Percentiles rank a stretch among this genome's conserved stretches.
phyloP scores from a whole-genome alignment of 2,888 invertebrate genomes.

The Tipula helvola region DNA sequence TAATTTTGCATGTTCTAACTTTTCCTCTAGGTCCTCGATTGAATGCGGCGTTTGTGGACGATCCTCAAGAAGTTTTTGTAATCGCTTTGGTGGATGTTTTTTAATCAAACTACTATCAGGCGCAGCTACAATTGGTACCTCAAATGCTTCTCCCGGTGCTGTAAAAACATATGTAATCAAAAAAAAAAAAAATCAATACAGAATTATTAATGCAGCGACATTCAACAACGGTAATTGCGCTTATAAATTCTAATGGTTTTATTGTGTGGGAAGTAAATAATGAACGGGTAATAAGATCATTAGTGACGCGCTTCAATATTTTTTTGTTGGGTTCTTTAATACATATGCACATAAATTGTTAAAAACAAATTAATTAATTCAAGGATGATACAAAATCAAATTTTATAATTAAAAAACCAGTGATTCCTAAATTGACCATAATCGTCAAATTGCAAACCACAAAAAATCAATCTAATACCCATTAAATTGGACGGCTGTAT shows the following conservation, averaged over 20 bases:
- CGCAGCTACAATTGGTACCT: conserved; percentile 43
- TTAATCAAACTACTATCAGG: conserved; percentile 35
- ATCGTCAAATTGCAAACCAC: neutral
- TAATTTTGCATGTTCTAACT: conserved; percentile 58
- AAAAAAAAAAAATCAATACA: neutral
- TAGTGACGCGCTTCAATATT: neutral
- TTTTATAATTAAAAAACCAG: neutral
- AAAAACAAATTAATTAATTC: neutral
- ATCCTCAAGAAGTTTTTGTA: conserved; percentile 50
- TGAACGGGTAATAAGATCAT: neutral
- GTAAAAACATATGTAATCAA: neutral
- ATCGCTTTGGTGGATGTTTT: conserved; percentile 52
- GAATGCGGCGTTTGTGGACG: conserved; percentile 44
- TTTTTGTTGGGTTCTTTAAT: too few species aligned
- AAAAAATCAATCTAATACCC: neutral
- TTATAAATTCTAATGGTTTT: neutral
- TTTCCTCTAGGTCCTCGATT: conserved; percentile 53
- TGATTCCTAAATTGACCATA: neutral
- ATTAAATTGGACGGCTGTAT: neutral
- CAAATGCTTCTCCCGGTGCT: conserved; percentile 45
- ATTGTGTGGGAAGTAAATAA: neutral
- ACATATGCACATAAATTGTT: too few species aligned
- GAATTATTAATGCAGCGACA: neutral
- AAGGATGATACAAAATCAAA: neutral
- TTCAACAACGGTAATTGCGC: neutral